phyloP scores from a whole-genome alignment of 2,113 vertebrate species.

The Rattus rattus region DNA sequence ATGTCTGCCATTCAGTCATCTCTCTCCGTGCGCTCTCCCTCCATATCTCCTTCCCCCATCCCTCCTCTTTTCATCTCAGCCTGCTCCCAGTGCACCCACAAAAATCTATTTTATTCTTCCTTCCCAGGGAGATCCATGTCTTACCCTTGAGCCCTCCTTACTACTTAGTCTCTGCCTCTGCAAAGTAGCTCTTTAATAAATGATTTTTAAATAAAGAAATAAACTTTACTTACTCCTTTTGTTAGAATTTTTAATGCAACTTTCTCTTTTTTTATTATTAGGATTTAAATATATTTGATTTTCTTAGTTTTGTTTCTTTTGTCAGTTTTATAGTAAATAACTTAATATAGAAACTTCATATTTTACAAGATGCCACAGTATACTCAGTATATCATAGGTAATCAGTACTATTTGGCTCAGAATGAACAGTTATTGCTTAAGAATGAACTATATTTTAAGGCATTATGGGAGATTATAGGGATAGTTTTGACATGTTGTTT shows the following conservation, averaged over 20 bases:
- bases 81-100: not conserved
- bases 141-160: not conserved
- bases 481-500: not conserved
- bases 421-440: not conserved
- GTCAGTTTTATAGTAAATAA: not conserved
- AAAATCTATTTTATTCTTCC: not conserved
- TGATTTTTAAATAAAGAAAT: not conserved
- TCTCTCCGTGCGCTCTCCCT: not conserved
- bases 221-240: not conserved
- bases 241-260: slow-evolving; percentile 1
- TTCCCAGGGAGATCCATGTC: not conserved
- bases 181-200: not conserved
- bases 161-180: not conserved
- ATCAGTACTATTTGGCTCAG: not conserved
- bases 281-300: not conserved
- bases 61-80: not conserved
- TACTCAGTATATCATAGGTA: not conserved
- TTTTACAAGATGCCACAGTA: not conserved
- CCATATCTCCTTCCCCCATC: not conserved
- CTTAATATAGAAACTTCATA: not conserved
- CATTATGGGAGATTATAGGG: not conserved
- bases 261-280: not conserved
- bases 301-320: slow-evolving; percentile 37
- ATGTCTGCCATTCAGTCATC: not conserved
- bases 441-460: not conserved